Base-by-base conservation (phyloP, 2,113 vertebrate species). In the Polyodon spathula region DNA sequence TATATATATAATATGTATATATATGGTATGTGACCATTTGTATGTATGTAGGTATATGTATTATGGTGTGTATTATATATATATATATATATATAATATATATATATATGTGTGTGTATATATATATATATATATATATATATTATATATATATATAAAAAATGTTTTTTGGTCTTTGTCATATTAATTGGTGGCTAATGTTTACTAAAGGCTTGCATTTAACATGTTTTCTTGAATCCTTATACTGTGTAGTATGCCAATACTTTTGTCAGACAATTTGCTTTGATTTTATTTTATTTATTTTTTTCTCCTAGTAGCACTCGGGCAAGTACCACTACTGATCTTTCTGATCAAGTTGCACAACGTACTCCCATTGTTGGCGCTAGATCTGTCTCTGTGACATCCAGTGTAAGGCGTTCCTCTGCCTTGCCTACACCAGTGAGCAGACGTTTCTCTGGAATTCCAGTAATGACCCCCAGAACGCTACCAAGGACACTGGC, bases 381-480 rank as follows among this genome's bases (percentile, higher is more conserved):
- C 39, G 40, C 58, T 10, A 37, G 54, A 17, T 41, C 56, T 41
- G 67, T 63, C 46, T 42, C 69, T 0, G 27, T 72, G 62, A 88
- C 84, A 63, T 70, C 80, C n/a, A 86, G 76, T 8, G 4, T 66
- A 1, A 80, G 67, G 0, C 80, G 68, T 1, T 60, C 68, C 1
- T 91, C 91, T 0, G 77, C 78, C 6, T 60, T 95, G 3, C 93
- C 93, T 6, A 93, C 92, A 0, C 89, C 93, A 0, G 40, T 84
- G 1, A 65, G 63, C 37, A 74, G 77, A 9, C 77, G 80, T 8
- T 27, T 72, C 43, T 90, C 88, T 0, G 63, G 80, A 14, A 69
- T 92, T 50, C 81, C 85, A 0, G 12, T 63, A 12, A 67, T 66
- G 8, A 81, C 80, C 5, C 89, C 90, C 0, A 81, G 65, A 40